Conservation (phyloP, 2,888 invertebrate species). For the Ellobium chinense region DNA sequence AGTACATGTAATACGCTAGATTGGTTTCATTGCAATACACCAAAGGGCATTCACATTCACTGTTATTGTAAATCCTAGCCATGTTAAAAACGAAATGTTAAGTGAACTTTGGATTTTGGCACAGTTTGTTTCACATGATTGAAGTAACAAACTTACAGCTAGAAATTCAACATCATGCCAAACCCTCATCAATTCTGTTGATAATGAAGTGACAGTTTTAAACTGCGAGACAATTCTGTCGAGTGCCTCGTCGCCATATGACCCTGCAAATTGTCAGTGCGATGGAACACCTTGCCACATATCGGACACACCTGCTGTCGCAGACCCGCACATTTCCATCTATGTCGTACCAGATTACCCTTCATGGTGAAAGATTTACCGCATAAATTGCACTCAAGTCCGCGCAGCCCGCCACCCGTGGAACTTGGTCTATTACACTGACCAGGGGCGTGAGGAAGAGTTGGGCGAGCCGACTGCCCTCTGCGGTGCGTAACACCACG, state of each 20-base stretch:
- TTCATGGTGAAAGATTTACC: constrained; percentile 44
- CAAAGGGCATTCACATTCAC: too few relatives aligned
- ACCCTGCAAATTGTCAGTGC: constrained; percentile 38
- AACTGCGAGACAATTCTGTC: too few relatives aligned
- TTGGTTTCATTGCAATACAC: too few relatives aligned
- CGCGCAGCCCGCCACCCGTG: background rate
- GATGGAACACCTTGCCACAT: constrained; percentile 39
- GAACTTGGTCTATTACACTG: background rate
- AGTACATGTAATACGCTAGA: too few relatives aligned
- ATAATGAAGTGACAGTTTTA: too few relatives aligned
- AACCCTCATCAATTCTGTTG: too few relatives aligned
- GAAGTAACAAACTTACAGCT: too few relatives aligned
- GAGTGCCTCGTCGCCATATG: constrained; percentile 36
- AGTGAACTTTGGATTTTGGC: too few relatives aligned
- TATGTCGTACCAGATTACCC: constrained; percentile 45
- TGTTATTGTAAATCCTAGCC: too few relatives aligned
- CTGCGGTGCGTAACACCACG: background rate
- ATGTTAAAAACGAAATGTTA: too few relatives aligned
- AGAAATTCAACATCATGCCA: too few relatives aligned
- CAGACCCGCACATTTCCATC: constrained; percentile 41
- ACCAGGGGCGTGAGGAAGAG: background rate
- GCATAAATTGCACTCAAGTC: constrained; percentile 44
- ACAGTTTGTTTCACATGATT: too few relatives aligned
- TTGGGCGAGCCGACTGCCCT: background rate
- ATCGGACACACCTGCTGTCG: constrained; percentile 40